These are phyloP conservation scores for Amyelois transitella DNA, from an alignment of 1,140 invertebrate genomes.

Conservation along the genomic window DNA sequence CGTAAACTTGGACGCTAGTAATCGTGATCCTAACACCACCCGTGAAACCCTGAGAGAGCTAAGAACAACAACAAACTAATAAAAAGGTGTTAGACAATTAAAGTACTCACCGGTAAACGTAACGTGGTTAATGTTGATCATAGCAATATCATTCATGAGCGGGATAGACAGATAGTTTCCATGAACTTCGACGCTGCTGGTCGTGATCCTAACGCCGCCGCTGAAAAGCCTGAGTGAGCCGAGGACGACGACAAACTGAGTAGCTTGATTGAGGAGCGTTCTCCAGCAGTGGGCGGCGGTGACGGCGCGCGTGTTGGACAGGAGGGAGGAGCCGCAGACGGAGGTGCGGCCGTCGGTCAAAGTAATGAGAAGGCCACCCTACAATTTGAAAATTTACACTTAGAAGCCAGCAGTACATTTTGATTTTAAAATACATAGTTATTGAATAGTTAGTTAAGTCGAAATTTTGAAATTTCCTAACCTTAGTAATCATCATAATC, in stretches of 20 bases:
- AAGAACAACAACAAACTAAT: background rate
- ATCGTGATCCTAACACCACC: background rate
- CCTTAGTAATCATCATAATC: too few relatives aligned
- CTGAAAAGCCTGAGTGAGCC: slow-evolving; percentile 10
- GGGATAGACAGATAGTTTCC: slow-evolving; percentile 2
- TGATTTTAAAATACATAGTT: too few relatives aligned
- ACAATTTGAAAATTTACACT: background rate
- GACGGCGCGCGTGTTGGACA: slow-evolving; percentile 24
- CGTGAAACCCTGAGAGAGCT: background rate
- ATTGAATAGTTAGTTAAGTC: too few relatives aligned
- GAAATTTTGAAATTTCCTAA: too few relatives aligned
- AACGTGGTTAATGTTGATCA: too few relatives aligned
- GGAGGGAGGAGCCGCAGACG: slow-evolving; percentile 17
- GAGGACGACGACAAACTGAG: slow-evolving; percentile 18
- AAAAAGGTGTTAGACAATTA: too few relatives aligned
- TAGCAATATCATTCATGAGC: slow-evolving; percentile 2
- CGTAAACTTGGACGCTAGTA: background rate
- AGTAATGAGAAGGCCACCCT: slow-evolving; percentile 11
- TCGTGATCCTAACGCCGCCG: background rate
- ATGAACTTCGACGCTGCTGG: background rate
- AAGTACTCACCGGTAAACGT: too few relatives aligned
- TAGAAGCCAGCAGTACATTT: too few relatives aligned
- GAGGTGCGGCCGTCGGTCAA: slow-evolving; percentile 4
- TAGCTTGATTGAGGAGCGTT: slow-evolving; percentile 6
- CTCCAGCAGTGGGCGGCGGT: slow-evolving; percentile 38